Percentiles rank a stretch among this genome's conserved stretches.
phyloP scores from a whole-genome alignment of 2,113 vertebrate genomes.

The Daboia siamensis region DNA sequence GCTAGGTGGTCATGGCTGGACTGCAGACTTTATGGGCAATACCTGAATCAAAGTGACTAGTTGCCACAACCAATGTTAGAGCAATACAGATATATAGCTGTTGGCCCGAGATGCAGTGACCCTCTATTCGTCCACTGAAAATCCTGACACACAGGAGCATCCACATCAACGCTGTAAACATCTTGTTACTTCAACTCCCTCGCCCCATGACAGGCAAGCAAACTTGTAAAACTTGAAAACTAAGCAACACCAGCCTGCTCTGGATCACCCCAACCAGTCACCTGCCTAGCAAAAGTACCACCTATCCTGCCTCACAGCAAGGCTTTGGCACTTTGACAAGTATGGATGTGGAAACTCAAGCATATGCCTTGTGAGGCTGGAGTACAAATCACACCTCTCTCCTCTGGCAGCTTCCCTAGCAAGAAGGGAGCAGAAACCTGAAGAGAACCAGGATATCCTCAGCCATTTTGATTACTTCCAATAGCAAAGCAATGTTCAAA shows the following conservation, averaged over 20 bases:
- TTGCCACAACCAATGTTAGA: neutral
- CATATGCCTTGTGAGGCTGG: no score
- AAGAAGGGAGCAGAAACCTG: neutral
- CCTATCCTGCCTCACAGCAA: neutral
- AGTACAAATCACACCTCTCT: neutral
- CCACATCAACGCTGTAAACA: neutral
- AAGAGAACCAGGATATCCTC: neutral
- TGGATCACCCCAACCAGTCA: neutral
- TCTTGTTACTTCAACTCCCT: neutral
- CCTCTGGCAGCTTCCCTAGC: neutral
- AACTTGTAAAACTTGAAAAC: neutral
- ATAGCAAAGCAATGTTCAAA: neutral
- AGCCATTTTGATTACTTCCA: neutral
- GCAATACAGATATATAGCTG: neutral
- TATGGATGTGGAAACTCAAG: neutral
- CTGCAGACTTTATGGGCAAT: no score
- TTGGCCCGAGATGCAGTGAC: neutral
- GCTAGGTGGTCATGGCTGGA: neutral
- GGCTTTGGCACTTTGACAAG: neutral
- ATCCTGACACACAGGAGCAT: neutral
- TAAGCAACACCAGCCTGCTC: neutral
- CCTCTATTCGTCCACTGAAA: neutral
- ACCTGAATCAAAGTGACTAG: neutral
- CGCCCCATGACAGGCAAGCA: neutral
- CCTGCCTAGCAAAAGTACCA: neutral